phyloP scores from a whole-genome alignment of 2,888 invertebrate species.

The Drosophila ochracea region DNA sequence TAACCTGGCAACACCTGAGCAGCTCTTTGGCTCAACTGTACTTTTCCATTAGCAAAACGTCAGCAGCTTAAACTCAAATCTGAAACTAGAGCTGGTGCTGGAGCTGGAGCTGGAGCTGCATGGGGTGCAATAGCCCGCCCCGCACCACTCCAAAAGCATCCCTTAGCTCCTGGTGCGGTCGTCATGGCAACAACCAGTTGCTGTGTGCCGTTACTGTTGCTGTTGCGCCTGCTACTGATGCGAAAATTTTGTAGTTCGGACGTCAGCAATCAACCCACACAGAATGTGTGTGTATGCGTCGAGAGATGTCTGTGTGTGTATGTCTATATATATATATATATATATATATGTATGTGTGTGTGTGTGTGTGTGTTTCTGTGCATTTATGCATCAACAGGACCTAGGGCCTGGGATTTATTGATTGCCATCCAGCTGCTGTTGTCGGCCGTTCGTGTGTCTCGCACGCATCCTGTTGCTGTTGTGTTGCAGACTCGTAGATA shows the following conservation, averaged over 20 bases:
- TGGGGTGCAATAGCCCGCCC: neutral
- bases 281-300: neutral
- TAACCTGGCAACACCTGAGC: constrained; percentile 27
- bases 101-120: constrained; percentile 16
- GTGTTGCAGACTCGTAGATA: constrained; percentile 46
- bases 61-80: constrained; percentile 12
- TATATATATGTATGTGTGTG: no score
- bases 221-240: constrained; percentile 23
- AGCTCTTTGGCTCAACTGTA: constrained; percentile 50
- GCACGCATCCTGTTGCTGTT: constrained; percentile 53
- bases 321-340: neutral
- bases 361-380: constrained; percentile 14
- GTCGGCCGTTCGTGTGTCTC: constrained; percentile 34
- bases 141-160: neutral
- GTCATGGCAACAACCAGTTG: constrained; percentile 75
- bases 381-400: constrained; percentile 79
- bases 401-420: constrained; percentile 78
- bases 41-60: constrained; percentile 36
- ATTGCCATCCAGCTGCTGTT: constrained; percentile 49
- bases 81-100: constrained; percentile 25
- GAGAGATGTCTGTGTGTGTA: neutral
- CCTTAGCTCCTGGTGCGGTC: constrained; percentile 11
- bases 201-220: constrained; percentile 17
- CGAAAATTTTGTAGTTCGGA: constrained; percentile 52
- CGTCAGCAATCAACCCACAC: constrained; percentile 68